A percentile compares a stretch with the other conserved stretches of the same genome.
phyloP scores from a whole-genome alignment of 2,888 invertebrate genomes.

The Omphaloscelis lunosa region DNA sequence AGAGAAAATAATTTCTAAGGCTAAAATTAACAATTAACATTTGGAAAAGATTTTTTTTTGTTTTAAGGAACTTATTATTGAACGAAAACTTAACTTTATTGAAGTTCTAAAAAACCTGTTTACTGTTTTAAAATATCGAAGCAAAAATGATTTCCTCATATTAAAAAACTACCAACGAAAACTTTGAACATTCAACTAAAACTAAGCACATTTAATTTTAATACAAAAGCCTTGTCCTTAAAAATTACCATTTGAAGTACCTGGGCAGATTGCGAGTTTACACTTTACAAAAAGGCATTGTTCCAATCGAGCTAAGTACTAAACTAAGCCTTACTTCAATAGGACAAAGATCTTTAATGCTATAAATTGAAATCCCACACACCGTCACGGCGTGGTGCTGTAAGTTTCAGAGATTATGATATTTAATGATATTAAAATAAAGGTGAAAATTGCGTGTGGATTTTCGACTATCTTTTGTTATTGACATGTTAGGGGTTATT shows the following conservation, averaged over 20 bases:
- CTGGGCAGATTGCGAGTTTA: slow-evolving; percentile 88
- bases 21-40: not conserved
- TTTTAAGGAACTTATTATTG: no score
- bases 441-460: slow-evolving; percentile 52
- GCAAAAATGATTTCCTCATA: not conserved
- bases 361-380: slow-evolving; percentile 54
- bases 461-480: slow-evolving; percentile 51
- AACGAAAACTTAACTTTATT: no score
- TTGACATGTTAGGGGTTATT: slow-evolving; percentile 77
- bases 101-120: not conserved
- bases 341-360: slow-evolving; percentile 44
- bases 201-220: slow-evolving; percentile 54
- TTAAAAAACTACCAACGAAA: slow-evolving; percentile 27
- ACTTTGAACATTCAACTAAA: slow-evolving; percentile 37
- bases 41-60: not conserved
- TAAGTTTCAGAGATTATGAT: slow-evolving; percentile 61
- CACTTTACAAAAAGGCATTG: slow-evolving; percentile 81
- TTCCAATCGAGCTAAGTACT: slow-evolving; percentile 69
- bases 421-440: slow-evolving; percentile 55
- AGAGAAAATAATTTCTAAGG: not conserved
- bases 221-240: slow-evolving; percentile 77
- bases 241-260: slow-evolving; percentile 76
- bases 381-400: slow-evolving; percentile 61
- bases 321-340: slow-evolving; percentile 56
- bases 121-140: slow-evolving; percentile 18